Evolutionary conservation across 2,888 invertebrate species (phyloP).

Genomic region (Phytoseiulus persimilis): DNA sequence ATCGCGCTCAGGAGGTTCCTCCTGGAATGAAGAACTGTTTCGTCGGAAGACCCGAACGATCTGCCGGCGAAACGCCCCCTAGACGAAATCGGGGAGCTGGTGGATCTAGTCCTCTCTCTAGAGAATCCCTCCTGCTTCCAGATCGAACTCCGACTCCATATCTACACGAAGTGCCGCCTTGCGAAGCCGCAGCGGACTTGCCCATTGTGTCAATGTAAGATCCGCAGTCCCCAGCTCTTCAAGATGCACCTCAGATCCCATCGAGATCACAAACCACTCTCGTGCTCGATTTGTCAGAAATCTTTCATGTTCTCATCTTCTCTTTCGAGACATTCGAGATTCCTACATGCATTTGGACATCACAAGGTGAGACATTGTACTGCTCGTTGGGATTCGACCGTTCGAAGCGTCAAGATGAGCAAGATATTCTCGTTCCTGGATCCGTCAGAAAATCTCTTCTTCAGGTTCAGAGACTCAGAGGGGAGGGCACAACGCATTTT

Average conservation of each 20-base stretch:
- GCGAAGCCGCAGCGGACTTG: background rate
- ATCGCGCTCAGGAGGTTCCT: too few species aligned
- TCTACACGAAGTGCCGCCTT: background rate
- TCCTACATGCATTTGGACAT: too few species aligned
- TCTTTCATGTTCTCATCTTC: background rate
- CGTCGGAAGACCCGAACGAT: too few species aligned
- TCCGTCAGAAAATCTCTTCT: too few species aligned
- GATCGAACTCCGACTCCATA: background rate
- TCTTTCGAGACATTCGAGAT: background rate
- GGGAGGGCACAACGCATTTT: background rate
- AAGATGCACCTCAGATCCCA: background rate
- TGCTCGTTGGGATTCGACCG: too few species aligned
- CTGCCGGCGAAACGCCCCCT: too few species aligned
- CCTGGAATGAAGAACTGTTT: too few species aligned
- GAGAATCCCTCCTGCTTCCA: background rate
- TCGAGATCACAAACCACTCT: background rate
- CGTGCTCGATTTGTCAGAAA: background rate
- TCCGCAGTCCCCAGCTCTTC: background rate
- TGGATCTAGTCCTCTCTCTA: too few species aligned
- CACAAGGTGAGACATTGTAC: too few species aligned
- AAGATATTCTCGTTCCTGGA: too few species aligned
- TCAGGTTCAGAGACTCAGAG: background rate
- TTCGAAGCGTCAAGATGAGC: too few species aligned
- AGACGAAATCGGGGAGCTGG: too few species aligned
- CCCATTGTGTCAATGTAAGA: background rate